A percentile compares a stretch with the other conserved stretches of the same genome.
Conservation (phyloP, 1,140 invertebrate genomes). For the Cephus cinctus region DNA sequence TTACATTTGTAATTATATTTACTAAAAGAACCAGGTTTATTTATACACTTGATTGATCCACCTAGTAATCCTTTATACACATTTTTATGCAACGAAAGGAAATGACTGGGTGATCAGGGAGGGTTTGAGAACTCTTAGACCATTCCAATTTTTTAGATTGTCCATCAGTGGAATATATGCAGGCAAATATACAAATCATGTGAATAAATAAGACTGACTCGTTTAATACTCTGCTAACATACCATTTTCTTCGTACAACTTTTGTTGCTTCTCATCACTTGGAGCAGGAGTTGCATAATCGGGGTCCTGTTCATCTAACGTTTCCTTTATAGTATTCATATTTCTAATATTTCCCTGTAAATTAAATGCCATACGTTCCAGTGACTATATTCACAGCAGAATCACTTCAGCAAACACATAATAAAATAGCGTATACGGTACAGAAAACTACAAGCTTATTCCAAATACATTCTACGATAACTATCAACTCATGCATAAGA, state of each 20-base stretch:
- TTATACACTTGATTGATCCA: not conserved
- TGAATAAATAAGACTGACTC: not conserved
- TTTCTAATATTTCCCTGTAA: too few relatives aligned
- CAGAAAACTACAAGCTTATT: too few relatives aligned
- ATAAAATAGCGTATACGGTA: too few relatives aligned
- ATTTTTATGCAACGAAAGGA: not conserved
- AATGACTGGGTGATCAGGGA: not conserved
- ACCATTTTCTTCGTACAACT: conserved; percentile 51
- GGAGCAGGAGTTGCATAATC: conserved; percentile 47
- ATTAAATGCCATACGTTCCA: too few relatives aligned
- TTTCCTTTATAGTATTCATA: conserved; percentile 30
- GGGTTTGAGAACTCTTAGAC: not conserved
- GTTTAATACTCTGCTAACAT: conserved; percentile 7
- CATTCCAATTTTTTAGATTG: too few relatives aligned
- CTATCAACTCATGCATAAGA: too few relatives aligned
- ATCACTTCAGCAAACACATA: too few relatives aligned
- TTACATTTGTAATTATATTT: not conserved
- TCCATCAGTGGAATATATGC: too few relatives aligned
- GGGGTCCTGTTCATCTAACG: conserved; percentile 47
- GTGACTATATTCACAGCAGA: too few relatives aligned
- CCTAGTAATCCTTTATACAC: too few relatives aligned
- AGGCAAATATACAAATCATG: not conserved
- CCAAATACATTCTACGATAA: too few relatives aligned
- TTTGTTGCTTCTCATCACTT: conserved; percentile 37
- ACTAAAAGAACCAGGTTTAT: not conserved